These are phyloP conservation scores for Platycheirus albimanus DNA, from an alignment of 2,888 invertebrate genomes.

Conservation along the genomic window DNA sequence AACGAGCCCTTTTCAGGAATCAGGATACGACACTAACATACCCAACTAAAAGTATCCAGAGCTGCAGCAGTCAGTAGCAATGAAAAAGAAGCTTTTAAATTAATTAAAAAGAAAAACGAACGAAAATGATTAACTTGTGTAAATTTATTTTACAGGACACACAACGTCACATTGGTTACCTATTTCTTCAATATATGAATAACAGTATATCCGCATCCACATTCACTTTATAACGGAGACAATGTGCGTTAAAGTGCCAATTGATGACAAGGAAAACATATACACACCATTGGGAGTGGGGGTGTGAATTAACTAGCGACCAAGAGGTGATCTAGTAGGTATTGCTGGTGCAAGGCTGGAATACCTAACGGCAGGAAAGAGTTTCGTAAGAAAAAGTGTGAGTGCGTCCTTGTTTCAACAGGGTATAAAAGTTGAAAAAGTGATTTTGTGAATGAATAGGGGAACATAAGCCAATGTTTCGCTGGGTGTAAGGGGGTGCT, in stretches of 20 bases:
- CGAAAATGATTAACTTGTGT: slow-evolving; percentile 59
- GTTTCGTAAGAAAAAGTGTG: slow-evolving; percentile 8
- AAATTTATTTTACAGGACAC: slow-evolving; percentile 55
- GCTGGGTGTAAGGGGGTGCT: neutral
- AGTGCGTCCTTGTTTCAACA: slow-evolving; percentile 36
- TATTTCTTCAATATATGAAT: slow-evolving; percentile 50
- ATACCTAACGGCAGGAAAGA: slow-evolving; percentile 13
- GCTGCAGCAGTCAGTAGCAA: slow-evolving; percentile 48
- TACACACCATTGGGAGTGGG: neutral
- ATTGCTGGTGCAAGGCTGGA: slow-evolving; percentile 3
- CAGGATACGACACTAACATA: neutral
- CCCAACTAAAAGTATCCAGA: slow-evolving; percentile 11
- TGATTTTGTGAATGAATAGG: slow-evolving; percentile 66
- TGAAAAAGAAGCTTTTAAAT: slow-evolving; percentile 69
- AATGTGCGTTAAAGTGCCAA: slow-evolving; percentile 72
- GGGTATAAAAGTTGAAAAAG: slow-evolving; percentile 42
- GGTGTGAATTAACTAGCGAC: slow-evolving; percentile 47
- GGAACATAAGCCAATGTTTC: slow-evolving; percentile 56
- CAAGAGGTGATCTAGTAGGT: slow-evolving; percentile 50
- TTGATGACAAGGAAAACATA: slow-evolving; percentile 57
- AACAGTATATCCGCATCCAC: slow-evolving; percentile 41
- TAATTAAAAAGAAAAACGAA: slow-evolving; percentile 64
- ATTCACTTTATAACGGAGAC: slow-evolving; percentile 38
- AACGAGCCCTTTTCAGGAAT: slow-evolving; percentile 41
- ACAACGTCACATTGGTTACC: slow-evolving; percentile 26